A percentile compares a stretch with the other conserved stretches of the same genome.
Evolutionary conservation across 2,113 vertebrate genomes (phyloP).

Genomic region (Antechinus stuartii): DNA sequence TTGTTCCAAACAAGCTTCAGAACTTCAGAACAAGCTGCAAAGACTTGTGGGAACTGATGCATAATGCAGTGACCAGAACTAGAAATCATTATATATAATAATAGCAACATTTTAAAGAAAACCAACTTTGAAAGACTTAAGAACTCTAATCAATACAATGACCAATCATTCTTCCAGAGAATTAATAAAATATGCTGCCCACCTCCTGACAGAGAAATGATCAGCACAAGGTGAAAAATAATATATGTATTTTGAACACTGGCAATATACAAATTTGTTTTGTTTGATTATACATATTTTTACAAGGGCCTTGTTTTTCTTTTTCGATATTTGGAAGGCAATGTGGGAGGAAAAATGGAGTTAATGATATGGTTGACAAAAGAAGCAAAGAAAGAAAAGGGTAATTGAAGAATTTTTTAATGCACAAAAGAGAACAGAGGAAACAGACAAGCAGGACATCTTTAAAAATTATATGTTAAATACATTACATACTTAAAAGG

Average conservation of each 20-base stretch:
- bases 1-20: too few species aligned
- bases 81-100: not conserved
- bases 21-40: not conserved
- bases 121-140: not conserved
- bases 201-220: not conserved
- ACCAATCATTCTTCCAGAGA: not conserved
- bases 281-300: not conserved
- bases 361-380: not conserved
- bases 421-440: not conserved
- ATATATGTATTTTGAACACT: not conserved
- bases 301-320: not conserved
- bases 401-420: not conserved
- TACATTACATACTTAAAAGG: not conserved
- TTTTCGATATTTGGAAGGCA: not conserved
- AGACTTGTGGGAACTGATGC: not conserved
- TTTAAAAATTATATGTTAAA: not conserved
- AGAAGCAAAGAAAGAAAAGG: not conserved
- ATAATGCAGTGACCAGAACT: not conserved
- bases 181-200: not conserved
- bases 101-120: not conserved
- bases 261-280: not conserved
- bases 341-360: not conserved
- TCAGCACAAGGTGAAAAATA: not conserved
- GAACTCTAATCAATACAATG: not conserved
- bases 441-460: not conserved